A percentile compares a stretch with the other conserved stretches of the same genome.
Evolutionary conservation across 1,140 invertebrate genomes (phyloP).

Genomic region (Polyergus mexicanus): DNA sequence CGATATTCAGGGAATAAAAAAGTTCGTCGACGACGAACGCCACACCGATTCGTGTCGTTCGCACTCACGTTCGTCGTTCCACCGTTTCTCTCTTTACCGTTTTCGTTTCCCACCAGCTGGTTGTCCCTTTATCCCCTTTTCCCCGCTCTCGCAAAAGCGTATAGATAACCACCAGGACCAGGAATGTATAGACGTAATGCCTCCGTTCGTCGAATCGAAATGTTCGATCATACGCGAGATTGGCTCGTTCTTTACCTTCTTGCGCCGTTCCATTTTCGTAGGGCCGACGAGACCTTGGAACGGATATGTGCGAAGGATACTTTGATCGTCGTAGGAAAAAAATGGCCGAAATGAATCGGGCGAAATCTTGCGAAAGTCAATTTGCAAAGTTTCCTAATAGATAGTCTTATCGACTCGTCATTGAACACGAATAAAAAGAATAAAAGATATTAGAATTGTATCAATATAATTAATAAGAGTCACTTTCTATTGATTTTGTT

Average conservation of each 20-base stretch:
- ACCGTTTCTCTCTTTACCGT: background rate
- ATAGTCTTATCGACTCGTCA: background rate
- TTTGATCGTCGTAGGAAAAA: conserved; percentile 38
- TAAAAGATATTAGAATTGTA: too few species aligned
- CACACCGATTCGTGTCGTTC: conserved; percentile 33
- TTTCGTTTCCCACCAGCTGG: conserved; percentile 26
- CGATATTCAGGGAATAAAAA: conserved; percentile 78
- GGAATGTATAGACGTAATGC: conserved; percentile 68
- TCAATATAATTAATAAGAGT: background rate
- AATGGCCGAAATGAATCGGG: conserved; percentile 16
- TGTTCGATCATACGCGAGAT: conserved; percentile 83
- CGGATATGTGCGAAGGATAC: conserved; percentile 64
- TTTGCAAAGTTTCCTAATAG: conserved; percentile 2
- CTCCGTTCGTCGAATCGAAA: conserved; percentile 77
- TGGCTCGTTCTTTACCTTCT: conserved; percentile 81
- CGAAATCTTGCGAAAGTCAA: conserved; percentile 33
- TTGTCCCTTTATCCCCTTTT: background rate
- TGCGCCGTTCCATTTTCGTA: conserved; percentile 74
- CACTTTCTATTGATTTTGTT: background rate
- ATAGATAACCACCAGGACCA: conserved; percentile 55
- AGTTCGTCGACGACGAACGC: conserved; percentile 45
- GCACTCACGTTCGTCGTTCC: background rate
- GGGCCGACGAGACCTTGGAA: conserved; percentile 51
- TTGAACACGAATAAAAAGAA: background rate
- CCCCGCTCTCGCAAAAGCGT: conserved; percentile 16